phyloP scores from a whole-genome alignment of 2,113 vertebrate species.

The Thymallus thymallus region DNA sequence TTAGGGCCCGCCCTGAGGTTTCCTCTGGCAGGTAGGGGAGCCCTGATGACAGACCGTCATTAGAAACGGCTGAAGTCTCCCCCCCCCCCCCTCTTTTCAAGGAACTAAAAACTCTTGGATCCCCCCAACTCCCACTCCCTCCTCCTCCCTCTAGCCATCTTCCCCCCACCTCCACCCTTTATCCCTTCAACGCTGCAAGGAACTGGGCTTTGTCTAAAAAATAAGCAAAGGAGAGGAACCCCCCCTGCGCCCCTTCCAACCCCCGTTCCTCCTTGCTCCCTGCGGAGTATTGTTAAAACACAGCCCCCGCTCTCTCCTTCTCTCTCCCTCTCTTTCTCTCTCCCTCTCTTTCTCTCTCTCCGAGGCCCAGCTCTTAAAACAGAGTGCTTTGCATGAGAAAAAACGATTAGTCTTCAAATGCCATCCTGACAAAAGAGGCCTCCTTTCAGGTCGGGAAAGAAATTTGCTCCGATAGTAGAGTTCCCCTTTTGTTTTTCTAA shows the following conservation, averaged over 20 bases:
- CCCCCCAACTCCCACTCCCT: slow-evolving; percentile 15
- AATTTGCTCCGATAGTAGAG: slow-evolving; percentile 69
- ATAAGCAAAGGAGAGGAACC: slow-evolving; percentile 59
- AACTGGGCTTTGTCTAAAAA: slow-evolving; percentile 73
- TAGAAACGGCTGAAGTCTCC: slow-evolving; percentile 53
- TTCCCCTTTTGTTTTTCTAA: slow-evolving; percentile 67
- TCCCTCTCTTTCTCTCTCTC: slow-evolving; percentile 43
- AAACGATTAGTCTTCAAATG: slow-evolving; percentile 80
- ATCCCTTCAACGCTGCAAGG: slow-evolving; percentile 66
- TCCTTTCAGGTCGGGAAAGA: slow-evolving; percentile 61
- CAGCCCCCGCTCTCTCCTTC: slow-evolving; percentile 42
- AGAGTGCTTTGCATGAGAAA: slow-evolving; percentile 80
- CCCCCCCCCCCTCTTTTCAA: slow-evolving; percentile 53
- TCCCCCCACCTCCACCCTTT: slow-evolving; percentile 6
- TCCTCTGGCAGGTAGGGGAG: slow-evolving; percentile 49
- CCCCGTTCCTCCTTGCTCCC: slow-evolving; percentile 71
- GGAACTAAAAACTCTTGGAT: slow-evolving; percentile 69
- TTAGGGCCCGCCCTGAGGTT: slow-evolving; percentile 29
- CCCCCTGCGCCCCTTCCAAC: slow-evolving; percentile 19
- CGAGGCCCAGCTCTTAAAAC: slow-evolving; percentile 68
- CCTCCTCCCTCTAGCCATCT: slow-evolving; percentile 1
- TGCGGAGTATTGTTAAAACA: slow-evolving; percentile 80
- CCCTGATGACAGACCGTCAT: slow-evolving; percentile 61
- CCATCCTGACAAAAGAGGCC: slow-evolving; percentile 68
- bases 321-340: not conserved